Evolutionary conservation across 2,797 vertebrate genomes (phyloP).

Genomic region (Acomys russatus): DNA sequence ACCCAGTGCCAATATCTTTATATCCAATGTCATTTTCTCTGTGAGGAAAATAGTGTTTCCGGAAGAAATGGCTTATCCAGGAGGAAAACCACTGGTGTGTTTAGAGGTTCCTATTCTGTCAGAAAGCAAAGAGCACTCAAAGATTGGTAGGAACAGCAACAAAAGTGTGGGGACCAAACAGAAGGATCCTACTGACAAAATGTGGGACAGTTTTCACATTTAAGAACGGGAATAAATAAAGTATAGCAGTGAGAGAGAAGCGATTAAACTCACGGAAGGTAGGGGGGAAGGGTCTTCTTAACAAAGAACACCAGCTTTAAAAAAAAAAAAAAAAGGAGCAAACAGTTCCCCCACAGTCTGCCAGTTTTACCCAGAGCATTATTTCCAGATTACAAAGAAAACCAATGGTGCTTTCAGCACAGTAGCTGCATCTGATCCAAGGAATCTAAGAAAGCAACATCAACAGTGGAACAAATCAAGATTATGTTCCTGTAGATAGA

Average conservation of each 20-base stretch:
- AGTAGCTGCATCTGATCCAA: not conserved
- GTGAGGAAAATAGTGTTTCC: not conserved
- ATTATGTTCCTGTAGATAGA: not conserved
- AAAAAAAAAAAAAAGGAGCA: not conserved
- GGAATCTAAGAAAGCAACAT: not conserved
- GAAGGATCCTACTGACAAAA: slow-evolving; percentile 46
- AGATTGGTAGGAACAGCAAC: not conserved
- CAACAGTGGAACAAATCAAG: not conserved
- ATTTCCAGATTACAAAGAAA: not conserved
- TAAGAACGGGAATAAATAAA: not conserved
- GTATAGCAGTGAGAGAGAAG: not conserved
- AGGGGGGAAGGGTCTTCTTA: not conserved
- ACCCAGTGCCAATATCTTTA: not conserved
- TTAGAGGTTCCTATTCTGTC: slow-evolving; percentile 12
- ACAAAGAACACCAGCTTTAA: not conserved
- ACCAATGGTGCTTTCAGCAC: not conserved
- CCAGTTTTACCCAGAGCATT: slow-evolving; percentile 29
- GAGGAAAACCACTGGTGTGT: slow-evolving; percentile 25
- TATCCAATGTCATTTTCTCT: slow-evolving; percentile 24
- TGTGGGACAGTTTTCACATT: not conserved
- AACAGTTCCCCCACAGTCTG: not conserved
- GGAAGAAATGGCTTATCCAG: not conserved
- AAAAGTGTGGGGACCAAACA: not conserved
- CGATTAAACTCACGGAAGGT: not conserved
- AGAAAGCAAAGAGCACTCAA: not conserved